A percentile compares a stretch with the other conserved stretches of the same genome.
Conservation (phyloP, 1,140 invertebrate species). For the Cotesia vestalis region DNA sequence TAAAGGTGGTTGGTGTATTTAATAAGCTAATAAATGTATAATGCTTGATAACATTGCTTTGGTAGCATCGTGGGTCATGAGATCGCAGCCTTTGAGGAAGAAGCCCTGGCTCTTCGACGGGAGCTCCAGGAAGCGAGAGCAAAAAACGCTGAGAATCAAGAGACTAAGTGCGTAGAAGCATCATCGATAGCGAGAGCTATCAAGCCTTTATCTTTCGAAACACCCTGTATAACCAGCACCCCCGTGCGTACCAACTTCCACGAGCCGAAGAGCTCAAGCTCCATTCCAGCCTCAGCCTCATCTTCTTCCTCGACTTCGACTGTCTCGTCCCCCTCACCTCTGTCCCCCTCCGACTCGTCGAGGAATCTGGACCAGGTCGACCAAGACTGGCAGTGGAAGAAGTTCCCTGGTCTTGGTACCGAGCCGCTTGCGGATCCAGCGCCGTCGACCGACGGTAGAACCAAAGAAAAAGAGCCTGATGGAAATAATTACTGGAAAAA, state of each 20-base stretch:
- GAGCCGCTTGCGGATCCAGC: background rate
- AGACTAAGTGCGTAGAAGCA: conserved; percentile 62
- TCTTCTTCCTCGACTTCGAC: conserved; percentile 27
- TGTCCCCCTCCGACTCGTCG: conserved; percentile 41
- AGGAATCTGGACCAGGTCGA: conserved; percentile 32
- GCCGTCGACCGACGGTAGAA: background rate
- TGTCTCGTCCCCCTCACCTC: conserved; percentile 21
- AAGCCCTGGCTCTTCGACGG: conserved; percentile 59
- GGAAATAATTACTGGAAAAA: background rate
- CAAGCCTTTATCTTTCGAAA: conserved; percentile 57
- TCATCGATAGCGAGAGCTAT: conserved; percentile 49
- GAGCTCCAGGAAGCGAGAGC: conserved; percentile 61
- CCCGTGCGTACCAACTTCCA: conserved; percentile 59
- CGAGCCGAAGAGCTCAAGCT: conserved; percentile 29
- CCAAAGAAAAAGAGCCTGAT: background rate
- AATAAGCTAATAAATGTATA: background rate
- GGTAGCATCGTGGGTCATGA: conserved; percentile 59
- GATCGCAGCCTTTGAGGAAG: conserved; percentile 64
- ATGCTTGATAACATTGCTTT: conserved; percentile 33
- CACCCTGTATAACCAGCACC: conserved; percentile 58
- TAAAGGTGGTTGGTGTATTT: background rate
- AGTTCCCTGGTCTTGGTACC: background rate
- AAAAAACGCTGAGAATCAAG: conserved; percentile 55
- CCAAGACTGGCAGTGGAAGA: conserved; percentile 36
- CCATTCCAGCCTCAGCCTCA: conserved; percentile 21